These are phyloP conservation scores for Aromia moschata DNA, from an alignment of 2,888 invertebrate species.

Conservation along the genomic window DNA sequence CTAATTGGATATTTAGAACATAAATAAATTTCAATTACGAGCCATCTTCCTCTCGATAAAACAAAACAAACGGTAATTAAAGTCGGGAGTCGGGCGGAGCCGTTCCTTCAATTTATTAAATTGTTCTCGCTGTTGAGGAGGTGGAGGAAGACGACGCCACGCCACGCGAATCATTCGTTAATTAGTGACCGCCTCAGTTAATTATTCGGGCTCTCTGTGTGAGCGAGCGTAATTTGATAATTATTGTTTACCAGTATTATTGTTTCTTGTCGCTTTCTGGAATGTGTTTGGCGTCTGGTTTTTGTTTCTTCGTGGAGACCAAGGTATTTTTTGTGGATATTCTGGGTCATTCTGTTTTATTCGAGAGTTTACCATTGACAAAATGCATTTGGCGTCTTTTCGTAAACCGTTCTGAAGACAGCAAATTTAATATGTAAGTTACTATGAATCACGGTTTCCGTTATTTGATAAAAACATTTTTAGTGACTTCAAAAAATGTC, in stretches of 20 bases:
- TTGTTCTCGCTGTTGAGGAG: background rate
- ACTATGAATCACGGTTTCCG: too few species aligned
- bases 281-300: too few species aligned
- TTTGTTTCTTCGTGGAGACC: too few species aligned
- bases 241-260: background rate
- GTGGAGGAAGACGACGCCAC: background rate
- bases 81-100: background rate
- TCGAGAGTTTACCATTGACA: too few species aligned
- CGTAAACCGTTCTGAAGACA: too few species aligned
- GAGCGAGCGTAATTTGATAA: background rate
- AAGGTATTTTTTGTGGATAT: too few species aligned
- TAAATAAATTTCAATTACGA: slow-evolving; percentile 19
- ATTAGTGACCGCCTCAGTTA: slow-evolving; percentile 1
- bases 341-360: too few species aligned
- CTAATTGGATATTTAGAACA: slow-evolving; percentile 16
- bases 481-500: too few species aligned
- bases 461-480: too few species aligned
- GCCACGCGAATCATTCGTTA: slow-evolving; percentile 11
- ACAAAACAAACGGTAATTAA: slow-evolving; percentile 13
- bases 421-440: too few species aligned
- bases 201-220: background rate
- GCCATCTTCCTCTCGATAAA: slow-evolving; percentile 13
- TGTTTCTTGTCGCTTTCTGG: too few species aligned
- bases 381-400: too few species aligned
- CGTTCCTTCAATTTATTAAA: slow-evolving; percentile 13